Percentiles rank a stretch among this genome's conserved stretches.
Evolutionary conservation across 2,797 vertebrate genomes (phyloP).

Genomic region (Trachops cirrhosus): DNA sequence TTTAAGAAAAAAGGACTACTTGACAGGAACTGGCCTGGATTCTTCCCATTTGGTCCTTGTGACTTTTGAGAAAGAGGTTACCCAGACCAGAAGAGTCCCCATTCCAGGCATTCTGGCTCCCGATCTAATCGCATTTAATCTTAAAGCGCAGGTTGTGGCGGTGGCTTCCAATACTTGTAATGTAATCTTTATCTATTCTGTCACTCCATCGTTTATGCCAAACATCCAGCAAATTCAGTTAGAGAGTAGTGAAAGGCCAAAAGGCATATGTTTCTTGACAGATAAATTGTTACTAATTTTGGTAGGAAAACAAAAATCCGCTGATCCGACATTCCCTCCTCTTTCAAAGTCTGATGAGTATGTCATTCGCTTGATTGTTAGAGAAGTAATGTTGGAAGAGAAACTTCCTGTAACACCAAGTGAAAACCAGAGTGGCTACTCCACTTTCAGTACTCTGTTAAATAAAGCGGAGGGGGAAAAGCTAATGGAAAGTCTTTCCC

Average conservation of each 20-base stretch:
- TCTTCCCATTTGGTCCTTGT: slow-evolving; percentile 94
- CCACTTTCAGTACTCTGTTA: slow-evolving; percentile 64
- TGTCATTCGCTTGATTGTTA: slow-evolving; percentile 86
- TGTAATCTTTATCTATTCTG: slow-evolving; percentile 91
- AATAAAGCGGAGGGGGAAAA: slow-evolving; percentile 77
- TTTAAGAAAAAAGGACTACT: slow-evolving; percentile 87
- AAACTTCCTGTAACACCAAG: slow-evolving; percentile 58
- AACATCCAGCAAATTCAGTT: slow-evolving; percentile 93
- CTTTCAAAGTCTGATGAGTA: slow-evolving; percentile 94
- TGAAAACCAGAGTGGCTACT: slow-evolving; percentile 60
- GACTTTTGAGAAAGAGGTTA: slow-evolving; percentile 91
- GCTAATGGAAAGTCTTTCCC: slow-evolving; percentile 80
- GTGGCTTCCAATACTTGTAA: slow-evolving; percentile 95
- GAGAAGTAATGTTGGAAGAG: slow-evolving; percentile 85
- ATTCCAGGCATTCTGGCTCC: slow-evolving; percentile 95
- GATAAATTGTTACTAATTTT: slow-evolving; percentile 91
- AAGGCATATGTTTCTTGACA: slow-evolving; percentile 93
- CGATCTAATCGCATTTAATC: slow-evolving; percentile 92
- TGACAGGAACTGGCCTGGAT: slow-evolving; percentile 91
- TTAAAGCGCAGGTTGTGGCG: slow-evolving; percentile 86
- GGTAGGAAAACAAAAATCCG: slow-evolving; percentile 91
- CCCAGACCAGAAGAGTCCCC: slow-evolving; percentile 90
- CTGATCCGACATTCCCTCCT: slow-evolving; percentile 90
- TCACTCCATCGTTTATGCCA: slow-evolving; percentile 87
- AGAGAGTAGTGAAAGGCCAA: slow-evolving; percentile 91